Evolutionary conservation across 2,113 vertebrate species (phyloP).

Genomic region (Haemorhous mexicanus): DNA sequence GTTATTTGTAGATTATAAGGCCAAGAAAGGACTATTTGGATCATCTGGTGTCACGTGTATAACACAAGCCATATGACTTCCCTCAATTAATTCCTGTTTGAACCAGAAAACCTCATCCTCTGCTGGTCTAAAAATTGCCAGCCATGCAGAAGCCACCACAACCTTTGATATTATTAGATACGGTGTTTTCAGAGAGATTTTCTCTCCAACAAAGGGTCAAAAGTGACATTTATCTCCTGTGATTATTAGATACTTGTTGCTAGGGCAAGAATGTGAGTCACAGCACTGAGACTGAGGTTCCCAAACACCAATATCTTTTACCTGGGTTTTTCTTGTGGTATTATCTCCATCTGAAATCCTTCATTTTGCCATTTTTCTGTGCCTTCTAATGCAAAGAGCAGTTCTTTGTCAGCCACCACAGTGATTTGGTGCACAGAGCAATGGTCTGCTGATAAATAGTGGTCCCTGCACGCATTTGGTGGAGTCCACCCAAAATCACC

Average conservation of each 20-base stretch:
- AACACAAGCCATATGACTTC: constrained; percentile 45
- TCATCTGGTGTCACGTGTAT: constrained; percentile 62
- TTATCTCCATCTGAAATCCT: not conserved
- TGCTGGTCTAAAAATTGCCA: not conserved
- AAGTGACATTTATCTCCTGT: not conserved
- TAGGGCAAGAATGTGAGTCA: not conserved
- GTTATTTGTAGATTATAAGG: constrained; percentile 67
- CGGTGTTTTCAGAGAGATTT: not conserved
- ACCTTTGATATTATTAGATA: not conserved
- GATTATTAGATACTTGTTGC: not conserved
- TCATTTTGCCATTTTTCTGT: not conserved
- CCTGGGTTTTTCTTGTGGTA: not conserved
- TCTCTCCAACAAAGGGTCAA: not conserved
- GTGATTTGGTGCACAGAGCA: not conserved
- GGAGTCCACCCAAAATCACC: not conserved
- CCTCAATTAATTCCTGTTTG: constrained; percentile 53
- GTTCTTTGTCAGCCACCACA: not conserved
- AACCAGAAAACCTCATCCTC: constrained; percentile 58
- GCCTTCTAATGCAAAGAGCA: not conserved
- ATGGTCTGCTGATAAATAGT: not conserved
- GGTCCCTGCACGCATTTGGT: not conserved
- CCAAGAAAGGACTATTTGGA: constrained; percentile 67
- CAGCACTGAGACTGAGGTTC: not conserved
- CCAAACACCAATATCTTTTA: not conserved
- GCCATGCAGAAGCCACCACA: not conserved